Percentiles rank a stretch among this genome's conserved stretches.
phyloP scores from a whole-genome alignment of 2,797 vertebrate genomes.

The Rachycentron canadum region DNA sequence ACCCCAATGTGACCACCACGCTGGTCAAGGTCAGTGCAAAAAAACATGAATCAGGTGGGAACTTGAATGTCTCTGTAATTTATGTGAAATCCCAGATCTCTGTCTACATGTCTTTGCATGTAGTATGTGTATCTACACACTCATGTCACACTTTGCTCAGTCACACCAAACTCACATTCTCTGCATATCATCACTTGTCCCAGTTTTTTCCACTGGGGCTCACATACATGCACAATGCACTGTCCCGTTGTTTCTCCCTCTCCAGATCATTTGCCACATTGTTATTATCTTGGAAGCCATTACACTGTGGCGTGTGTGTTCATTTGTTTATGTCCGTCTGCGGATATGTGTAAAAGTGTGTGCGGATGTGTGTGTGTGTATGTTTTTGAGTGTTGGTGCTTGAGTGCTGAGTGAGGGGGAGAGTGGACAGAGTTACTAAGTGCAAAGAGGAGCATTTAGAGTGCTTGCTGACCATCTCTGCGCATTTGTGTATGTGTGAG shows the following conservation, averaged over 20 bases:
- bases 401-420: conserved; percentile 67
- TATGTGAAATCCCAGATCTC: background rate
- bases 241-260: conserved; percentile 38
- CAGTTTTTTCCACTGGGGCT: conserved; percentile 44
- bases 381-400: conserved; percentile 74
- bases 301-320: conserved; percentile 64
- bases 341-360: conserved; percentile 79
- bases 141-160: conserved; percentile 1
- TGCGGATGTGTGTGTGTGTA: conserved; percentile 78
- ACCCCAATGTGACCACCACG: conserved; percentile 88
- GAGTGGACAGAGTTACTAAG: conserved; percentile 38
- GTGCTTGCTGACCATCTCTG: conserved; percentile 9
- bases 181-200: conserved; percentile 31
- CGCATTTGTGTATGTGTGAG: conserved; percentile 17
- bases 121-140: background rate
- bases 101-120: background rate
- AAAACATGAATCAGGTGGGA: background rate
- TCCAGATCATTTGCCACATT: conserved; percentile 71
- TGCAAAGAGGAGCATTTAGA: conserved; percentile 35
- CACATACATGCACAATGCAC: conserved; percentile 29
- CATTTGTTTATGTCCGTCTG: conserved; percentile 69
- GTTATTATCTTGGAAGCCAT: conserved; percentile 78
- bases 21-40: conserved; percentile 90
- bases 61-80: conserved; percentile 3
- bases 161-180: conserved; percentile 11